Conservation (phyloP, 2,113 vertebrate species). For the Tachycineta bicolor region DNA sequence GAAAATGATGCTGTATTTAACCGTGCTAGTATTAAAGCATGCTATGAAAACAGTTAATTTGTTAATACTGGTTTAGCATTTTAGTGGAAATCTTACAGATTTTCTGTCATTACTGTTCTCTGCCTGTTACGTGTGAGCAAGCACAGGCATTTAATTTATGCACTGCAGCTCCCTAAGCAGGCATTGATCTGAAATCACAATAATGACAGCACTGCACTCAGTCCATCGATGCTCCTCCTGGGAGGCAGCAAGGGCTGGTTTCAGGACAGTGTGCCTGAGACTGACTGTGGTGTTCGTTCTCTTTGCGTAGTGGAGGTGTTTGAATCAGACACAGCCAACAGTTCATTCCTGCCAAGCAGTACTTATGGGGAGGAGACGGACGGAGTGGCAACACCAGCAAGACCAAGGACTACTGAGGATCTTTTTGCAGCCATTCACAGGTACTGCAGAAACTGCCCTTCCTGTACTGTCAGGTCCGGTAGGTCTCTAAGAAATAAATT, state of each 20-base stretch:
- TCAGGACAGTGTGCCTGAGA: neutral
- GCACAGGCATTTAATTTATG: neutral
- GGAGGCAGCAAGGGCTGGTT: neutral
- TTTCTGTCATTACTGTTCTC: neutral
- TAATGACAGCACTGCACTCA: neutral
- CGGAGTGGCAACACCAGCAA: slow-evolving; percentile 83
- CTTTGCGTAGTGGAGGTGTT: slow-evolving; percentile 81
- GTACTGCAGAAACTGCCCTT: slow-evolving; percentile 68
- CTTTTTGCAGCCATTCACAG: slow-evolving; percentile 98
- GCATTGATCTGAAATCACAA: neutral
- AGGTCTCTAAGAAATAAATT: neutral
- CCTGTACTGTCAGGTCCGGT: neutral
- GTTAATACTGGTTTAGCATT: neutral
- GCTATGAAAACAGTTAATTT: neutral
- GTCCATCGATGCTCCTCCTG: neutral
- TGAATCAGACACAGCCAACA: slow-evolving; percentile 68
- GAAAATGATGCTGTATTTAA: neutral
- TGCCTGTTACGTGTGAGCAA: neutral
- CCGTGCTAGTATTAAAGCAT: neutral
- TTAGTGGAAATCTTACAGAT: neutral
- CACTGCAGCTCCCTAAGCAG: neutral
- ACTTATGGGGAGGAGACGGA: slow-evolving; percentile 66
- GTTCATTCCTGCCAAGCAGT: slow-evolving; percentile 63
- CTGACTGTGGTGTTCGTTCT: neutral
- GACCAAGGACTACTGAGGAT: slow-evolving; percentile 94